These are phyloP conservation scores for Amphilophus citrinellus DNA, from an alignment of 2,113 vertebrate genomes.

Conservation along the genomic window DNA sequence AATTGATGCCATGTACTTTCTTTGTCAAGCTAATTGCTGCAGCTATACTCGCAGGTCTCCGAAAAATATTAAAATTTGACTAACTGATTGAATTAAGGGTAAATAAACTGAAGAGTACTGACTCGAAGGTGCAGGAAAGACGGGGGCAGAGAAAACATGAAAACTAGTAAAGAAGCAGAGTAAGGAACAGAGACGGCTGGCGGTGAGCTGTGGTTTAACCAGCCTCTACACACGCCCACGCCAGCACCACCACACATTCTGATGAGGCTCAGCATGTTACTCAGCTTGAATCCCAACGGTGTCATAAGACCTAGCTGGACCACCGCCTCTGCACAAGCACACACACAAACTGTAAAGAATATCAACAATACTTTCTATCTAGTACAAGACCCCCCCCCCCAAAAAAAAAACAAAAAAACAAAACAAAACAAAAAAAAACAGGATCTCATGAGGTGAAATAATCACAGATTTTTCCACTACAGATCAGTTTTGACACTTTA, in stretches of 20 bases:
- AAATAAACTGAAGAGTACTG: constrained; percentile 2
- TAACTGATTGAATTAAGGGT: constrained; percentile 46
- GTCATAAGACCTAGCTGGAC: constrained; percentile 27
- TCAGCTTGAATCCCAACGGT: constrained; percentile 47
- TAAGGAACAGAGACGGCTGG: constrained; percentile 10
- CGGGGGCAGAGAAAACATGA: neutral
- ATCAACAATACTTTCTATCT: constrained; percentile 23
- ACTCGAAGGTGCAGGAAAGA: neutral
- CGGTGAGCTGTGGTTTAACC: constrained; percentile 31
- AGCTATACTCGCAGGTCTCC: neutral
- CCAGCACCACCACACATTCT: constrained; percentile 51
- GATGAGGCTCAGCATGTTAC: constrained; percentile 60
- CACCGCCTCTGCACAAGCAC: constrained; percentile 11
- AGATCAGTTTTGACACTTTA: constrained; percentile 19
- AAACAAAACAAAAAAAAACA: neutral
- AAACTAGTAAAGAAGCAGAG: neutral
- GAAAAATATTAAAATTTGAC: constrained; percentile 25
- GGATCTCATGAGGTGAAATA: constrained; percentile 17
- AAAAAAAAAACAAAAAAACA: too few relatives aligned
- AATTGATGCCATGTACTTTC: neutral
- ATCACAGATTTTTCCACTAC: neutral
- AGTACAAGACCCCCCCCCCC: neutral
- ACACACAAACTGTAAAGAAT: constrained; percentile 22
- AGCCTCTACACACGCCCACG: constrained; percentile 5
- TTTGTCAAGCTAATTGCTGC: constrained; percentile 25